Evolutionary conservation across 2,797 vertebrate species (phyloP).

Genomic region (Poecile montanus): DNA sequence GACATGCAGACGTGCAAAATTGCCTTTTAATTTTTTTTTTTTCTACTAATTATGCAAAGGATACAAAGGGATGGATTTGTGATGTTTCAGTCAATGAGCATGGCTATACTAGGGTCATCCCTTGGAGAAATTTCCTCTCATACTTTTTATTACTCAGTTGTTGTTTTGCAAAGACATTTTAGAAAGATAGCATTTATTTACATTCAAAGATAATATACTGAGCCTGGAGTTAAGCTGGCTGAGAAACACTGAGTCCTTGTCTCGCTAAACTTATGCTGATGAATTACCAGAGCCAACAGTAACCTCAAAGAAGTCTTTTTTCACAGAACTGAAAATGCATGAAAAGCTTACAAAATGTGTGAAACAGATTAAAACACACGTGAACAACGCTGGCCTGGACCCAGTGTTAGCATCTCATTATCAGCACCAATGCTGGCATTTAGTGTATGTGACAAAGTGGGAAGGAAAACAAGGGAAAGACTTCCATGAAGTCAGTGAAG

Average conservation of each 20-base stretch:
- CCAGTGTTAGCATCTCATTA: background rate
- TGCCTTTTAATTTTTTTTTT: too few species aligned
- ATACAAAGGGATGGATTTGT: background rate
- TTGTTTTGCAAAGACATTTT: constrained; percentile 12
- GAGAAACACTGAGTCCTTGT: background rate
- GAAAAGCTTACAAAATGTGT: background rate
- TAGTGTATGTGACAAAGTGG: background rate
- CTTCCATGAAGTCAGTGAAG: too few species aligned
- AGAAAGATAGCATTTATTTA: background rate
- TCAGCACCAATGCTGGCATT: background rate
- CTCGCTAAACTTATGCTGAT: background rate
- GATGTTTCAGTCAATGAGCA: background rate
- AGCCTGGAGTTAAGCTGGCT: background rate
- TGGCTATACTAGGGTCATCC: background rate
- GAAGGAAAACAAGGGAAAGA: background rate
- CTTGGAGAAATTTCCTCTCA: background rate
- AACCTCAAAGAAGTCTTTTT: background rate
- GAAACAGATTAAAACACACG: background rate
- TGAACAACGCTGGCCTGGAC: background rate
- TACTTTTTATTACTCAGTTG: background rate
- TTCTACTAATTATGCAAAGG: background rate
- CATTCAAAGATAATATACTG: background rate
- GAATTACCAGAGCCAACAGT: background rate
- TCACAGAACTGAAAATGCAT: background rate
- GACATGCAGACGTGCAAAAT: background rate